Evolutionary conservation across 2,888 invertebrate genomes (phyloP).

Genomic region (Melanchra persicariae): DNA sequence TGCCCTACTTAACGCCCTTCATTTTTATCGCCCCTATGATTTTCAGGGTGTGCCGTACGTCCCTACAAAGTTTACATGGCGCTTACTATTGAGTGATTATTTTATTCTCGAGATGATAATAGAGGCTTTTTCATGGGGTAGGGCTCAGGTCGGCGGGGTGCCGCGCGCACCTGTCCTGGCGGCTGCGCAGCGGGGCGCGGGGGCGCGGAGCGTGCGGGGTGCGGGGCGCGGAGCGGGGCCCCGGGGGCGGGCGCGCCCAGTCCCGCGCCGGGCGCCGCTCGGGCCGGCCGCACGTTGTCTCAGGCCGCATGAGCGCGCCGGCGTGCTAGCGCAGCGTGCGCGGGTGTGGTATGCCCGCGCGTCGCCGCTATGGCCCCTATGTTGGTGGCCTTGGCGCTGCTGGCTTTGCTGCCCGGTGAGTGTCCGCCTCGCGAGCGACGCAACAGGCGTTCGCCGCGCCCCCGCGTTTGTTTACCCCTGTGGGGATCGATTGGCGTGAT

Average conservation of each 20-base stretch:
- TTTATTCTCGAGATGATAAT: constrained; percentile 66
- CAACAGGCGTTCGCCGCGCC: constrained; percentile 87
- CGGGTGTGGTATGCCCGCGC: constrained; percentile 91
- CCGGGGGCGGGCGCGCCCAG: constrained; percentile 80
- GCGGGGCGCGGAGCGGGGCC: constrained; percentile 66
- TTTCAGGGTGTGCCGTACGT: constrained; percentile 48
- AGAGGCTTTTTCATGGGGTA: constrained; percentile 70
- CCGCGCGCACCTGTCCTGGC: constrained; percentile 81
- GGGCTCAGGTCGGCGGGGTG: constrained; percentile 73
- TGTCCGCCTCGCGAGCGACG: constrained; percentile 73
- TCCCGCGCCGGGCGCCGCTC: constrained; percentile 88
- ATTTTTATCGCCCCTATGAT: constrained; percentile 59
- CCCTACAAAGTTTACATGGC: constrained; percentile 43
- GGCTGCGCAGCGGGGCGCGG: constrained; percentile 75
- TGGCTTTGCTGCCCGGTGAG: constrained; percentile 89
- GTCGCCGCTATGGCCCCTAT: constrained; percentile 87
- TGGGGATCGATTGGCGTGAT: constrained; percentile 76
- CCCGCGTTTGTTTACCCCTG: constrained; percentile 81
- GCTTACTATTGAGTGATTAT: constrained; percentile 65
- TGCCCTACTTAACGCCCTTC: constrained; percentile 72
- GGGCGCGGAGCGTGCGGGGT: constrained; percentile 67
- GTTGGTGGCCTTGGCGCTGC: constrained; percentile 87
- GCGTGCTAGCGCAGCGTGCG: constrained; percentile 89
- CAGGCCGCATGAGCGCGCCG: constrained; percentile 88
- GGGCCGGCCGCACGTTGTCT: constrained; percentile 82